These are phyloP conservation scores for Smithornis capensis DNA, from an alignment of 2,113 vertebrate species.

Conservation along the genomic window DNA sequence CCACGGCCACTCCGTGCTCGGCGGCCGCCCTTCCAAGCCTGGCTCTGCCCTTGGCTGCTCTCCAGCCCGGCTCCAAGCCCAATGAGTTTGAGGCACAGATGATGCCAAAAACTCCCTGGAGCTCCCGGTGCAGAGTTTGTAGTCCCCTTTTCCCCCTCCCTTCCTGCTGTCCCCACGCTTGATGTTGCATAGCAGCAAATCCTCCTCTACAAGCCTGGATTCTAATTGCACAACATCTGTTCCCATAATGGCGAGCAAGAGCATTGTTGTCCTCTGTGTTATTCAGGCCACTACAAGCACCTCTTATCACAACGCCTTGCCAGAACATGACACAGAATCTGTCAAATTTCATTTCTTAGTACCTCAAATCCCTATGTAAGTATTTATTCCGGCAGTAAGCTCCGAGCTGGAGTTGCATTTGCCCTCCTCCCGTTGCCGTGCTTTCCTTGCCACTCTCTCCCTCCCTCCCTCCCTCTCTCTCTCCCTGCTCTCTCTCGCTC, in stretches of 20 bases:
- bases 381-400: constrained; percentile 84
- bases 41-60: constrained; percentile 55
- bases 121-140: constrained; percentile 60
- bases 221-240: constrained; percentile 88
- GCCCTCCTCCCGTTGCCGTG: constrained; percentile 74
- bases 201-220: constrained; percentile 75
- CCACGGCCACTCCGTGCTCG: background rate
- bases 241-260: constrained; percentile 86
- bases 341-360: constrained; percentile 90
- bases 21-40: constrained; percentile 28
- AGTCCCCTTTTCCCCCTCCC: background rate
- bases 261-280: constrained; percentile 85
- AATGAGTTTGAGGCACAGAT: constrained; percentile 58
- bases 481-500: background rate
- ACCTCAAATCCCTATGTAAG: constrained; percentile 88
- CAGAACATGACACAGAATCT: constrained; percentile 90
- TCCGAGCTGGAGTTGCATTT: constrained; percentile 73
- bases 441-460: constrained; percentile 67
- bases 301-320: constrained; percentile 85
- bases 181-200: constrained; percentile 81
- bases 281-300: constrained; percentile 87
- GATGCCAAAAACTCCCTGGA: constrained; percentile 75
- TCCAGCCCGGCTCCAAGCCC: constrained; percentile 68
- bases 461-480: constrained; percentile 11
- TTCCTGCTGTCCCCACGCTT: constrained; percentile 33